phyloP scores from a whole-genome alignment of 2,113 vertebrate species.

The Sturnus vulgaris region DNA sequence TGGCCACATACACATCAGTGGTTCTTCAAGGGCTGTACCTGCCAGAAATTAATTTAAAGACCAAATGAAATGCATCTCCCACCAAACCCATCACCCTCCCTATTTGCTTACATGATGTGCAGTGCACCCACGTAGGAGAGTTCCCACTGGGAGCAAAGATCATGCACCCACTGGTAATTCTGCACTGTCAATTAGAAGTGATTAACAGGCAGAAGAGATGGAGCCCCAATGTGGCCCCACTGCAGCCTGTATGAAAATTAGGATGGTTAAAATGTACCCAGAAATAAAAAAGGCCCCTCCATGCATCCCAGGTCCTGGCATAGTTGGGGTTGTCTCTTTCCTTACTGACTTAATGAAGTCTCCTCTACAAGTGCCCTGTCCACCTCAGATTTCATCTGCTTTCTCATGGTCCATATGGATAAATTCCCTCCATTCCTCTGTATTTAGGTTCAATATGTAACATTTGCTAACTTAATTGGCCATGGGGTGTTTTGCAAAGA shows the following conservation, averaged over 20 bases:
- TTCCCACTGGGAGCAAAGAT: not conserved
- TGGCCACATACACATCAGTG: not conserved
- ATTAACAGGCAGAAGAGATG: not conserved
- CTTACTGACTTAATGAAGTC: not conserved
- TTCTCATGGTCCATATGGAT: not conserved
- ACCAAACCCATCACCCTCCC: not conserved
- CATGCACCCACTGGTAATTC: fast-evolving
- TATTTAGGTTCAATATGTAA: not conserved
- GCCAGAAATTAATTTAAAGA: not conserved
- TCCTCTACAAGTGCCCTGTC: not conserved
- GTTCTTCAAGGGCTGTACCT: not conserved
- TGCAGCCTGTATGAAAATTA: not conserved
- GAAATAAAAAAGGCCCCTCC: not conserved
- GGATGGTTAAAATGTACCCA: not conserved
- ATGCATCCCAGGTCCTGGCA: fast-evolving
- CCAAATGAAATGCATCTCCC: not conserved
- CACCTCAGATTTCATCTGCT: not conserved
- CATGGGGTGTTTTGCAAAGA: not conserved
- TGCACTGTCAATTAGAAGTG: not conserved
- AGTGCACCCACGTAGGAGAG: not conserved
- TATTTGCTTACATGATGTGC: not conserved
- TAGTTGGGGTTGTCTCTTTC: not conserved
- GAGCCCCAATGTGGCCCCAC: not conserved
- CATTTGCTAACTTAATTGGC: not conserved
- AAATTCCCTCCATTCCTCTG: not conserved